phyloP scores from a whole-genome alignment of 2,797 vertebrate genomes.

The Microhierax caerulescens region DNA sequence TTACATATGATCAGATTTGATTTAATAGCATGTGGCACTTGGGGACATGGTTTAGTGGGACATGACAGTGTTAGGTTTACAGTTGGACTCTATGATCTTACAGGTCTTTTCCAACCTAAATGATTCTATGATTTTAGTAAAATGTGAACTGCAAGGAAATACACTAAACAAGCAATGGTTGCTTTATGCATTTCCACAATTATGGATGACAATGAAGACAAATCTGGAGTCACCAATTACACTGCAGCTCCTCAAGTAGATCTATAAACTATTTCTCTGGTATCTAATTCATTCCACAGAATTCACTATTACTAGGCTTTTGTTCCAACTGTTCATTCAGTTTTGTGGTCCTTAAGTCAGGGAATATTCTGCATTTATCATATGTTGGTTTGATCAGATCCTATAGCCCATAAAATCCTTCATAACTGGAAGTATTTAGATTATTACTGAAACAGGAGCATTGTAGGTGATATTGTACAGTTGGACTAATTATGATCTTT shows the following conservation, averaged over 20 bases:
- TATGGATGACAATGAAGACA: neutral
- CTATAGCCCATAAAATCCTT: neutral
- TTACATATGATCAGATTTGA: neutral
- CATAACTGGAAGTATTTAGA: neutral
- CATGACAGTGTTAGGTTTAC: too few species aligned
- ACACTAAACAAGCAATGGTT: neutral
- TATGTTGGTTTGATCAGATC: accelerated
- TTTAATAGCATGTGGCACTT: neutral
- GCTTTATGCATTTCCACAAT: neutral
- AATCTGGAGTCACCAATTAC: neutral
- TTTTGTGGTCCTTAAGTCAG: neutral
- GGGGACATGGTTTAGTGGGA: too few species aligned
- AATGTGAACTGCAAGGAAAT: neutral
- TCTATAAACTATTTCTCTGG: neutral
- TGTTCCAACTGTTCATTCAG: neutral
- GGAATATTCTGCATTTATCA: neutral
- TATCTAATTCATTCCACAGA: neutral
- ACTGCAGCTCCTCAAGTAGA: neutral
- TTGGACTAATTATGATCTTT: neutral
- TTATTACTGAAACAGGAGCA: neutral
- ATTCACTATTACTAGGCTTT: neutral
- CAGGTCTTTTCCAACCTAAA: too few species aligned
- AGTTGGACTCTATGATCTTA: too few species aligned
- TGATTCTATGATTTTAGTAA: neutral
- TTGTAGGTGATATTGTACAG: neutral